Evolutionary conservation across 2,113 vertebrate genomes (phyloP), one percentile per base, ranked within the genome.

Genomic region (Perca schrenkii): DNA sequence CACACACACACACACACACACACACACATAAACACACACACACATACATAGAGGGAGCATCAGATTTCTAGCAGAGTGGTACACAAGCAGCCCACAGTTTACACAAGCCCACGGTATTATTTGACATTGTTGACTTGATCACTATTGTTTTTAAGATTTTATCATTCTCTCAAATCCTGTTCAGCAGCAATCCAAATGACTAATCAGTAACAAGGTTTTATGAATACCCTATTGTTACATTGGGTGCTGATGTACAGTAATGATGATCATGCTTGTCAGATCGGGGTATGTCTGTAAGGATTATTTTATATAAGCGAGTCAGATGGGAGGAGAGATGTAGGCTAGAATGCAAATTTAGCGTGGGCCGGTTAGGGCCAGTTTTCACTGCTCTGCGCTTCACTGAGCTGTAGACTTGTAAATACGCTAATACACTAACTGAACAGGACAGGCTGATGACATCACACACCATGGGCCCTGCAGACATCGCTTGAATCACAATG

Each of bases 391-490:
- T 70, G 77, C 60, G 74, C 84, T 89, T 89, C 87, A 89, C 83
- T 84, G 90, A 91, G 91, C 91, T 91, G 88, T 62, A 82, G 89
- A 93, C 90, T 93, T 74, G 79, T 85, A 80, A 93, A 92, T 88
- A 90, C 85, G 56, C 82, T 75, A 91, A 82, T 73, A 89, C 85
- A 64, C 85, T 95, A 95, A 95, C 92, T 79, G 83, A 93, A 94
- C 80, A 82, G 84, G 95, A 94, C 94, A 95, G 91, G 90, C 93
- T 87, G 89, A 93, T 95, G 94, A 95, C 94, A 91, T 94, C 94
- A 94, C 90, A 68, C 53, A 81, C 88, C 89, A 86, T 21, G 56
- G 87, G 80, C 90, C 86, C 89, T 75, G 88, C 81, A 91, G 90
- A 89, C 88, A 88, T 91, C 65, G 50, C 78, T 86, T 79, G 86